Base-by-base conservation (phyloP, 2,888 invertebrate genomes). In the Bellardia pandia region DNA sequence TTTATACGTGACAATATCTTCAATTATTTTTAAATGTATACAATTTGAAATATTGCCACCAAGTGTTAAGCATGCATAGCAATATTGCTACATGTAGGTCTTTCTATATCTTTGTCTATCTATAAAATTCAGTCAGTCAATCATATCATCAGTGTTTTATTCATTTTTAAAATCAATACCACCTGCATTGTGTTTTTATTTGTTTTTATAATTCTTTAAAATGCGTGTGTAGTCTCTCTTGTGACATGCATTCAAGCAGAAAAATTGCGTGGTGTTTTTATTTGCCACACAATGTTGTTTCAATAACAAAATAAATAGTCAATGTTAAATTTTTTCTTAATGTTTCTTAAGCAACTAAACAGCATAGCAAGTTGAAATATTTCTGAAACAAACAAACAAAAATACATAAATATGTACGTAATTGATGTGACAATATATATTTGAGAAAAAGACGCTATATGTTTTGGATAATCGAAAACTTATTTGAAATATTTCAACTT, bases 241-340 rank as follows among this genome's bases (percentile, higher is more conserved):
- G 53, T 60, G 45, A 74, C 42, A 68, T 42, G 45, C 75, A 71
- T 40, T 85, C 64, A 64, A 69, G 64, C 69, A 71, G 80, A 80
- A 80, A 79, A 69, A 75, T 72, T 66, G 62, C 79, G 62, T 85
- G 60, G 62, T 69, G n/a, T 40, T 51, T 68, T 71, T 58, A 7
- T 53, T 23, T 69, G 48, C 9, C 23, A 51, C n/a, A 14, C 30
- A 48, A 8, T n/a, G 48, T 13, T 7, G n/a, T 58, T 45, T 62
- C 45, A 23, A 58, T 5, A 51, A 48, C 51, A 11, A 23, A 23
- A 23, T 1, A 23, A 8, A 60, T 7, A 23, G 16, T 69, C 68
- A 69, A 69, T 69, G 68, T 33, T 33, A 69, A 71, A 53, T 51
- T n/a, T 71, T 71, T n/a, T 13, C 37, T 33, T 8, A 51, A 33